Conservation (phyloP, 2,797 vertebrate genomes). For the Gallinago solitaria region DNA sequence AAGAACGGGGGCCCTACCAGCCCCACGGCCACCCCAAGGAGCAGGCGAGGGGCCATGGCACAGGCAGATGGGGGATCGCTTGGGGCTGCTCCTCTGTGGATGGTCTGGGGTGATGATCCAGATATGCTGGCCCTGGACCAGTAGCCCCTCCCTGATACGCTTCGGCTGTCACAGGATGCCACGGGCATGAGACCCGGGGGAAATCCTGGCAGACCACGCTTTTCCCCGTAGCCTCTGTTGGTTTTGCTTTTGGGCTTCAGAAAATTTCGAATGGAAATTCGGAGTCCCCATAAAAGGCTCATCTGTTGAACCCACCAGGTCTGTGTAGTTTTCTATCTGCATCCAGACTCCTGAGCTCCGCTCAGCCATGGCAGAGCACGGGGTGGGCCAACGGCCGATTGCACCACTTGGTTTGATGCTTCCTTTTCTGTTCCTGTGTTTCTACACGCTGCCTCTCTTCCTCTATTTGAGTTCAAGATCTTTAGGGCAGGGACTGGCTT, state of each 20-base stretch:
- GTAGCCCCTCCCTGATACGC: neutral
- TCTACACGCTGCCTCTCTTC: neutral
- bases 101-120: neutral
- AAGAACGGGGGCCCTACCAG: neutral
- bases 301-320: neutral
- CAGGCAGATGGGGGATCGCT: neutral
- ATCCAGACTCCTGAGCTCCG: neutral
- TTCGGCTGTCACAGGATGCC: neutral
- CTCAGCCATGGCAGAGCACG: neutral
- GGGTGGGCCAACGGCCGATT: neutral
- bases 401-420: neutral
- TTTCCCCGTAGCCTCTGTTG: neutral
- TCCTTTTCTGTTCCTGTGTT: neutral
- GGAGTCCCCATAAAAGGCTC: neutral
- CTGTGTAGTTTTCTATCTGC: neutral
- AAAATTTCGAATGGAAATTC: neutral
- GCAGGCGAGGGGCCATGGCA: rapidly evolving
- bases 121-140: neutral
- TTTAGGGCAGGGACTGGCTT: neutral
- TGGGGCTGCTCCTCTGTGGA: neutral
- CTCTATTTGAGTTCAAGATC: neutral
- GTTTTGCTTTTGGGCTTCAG: neutral
- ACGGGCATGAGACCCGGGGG: rapidly evolving
- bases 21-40: neutral
- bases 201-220: neutral